Evolutionary conservation across 2,888 invertebrate genomes (phyloP), one percentile per base, ranked within the genome.

Genomic region (Thyatira batis): DNA sequence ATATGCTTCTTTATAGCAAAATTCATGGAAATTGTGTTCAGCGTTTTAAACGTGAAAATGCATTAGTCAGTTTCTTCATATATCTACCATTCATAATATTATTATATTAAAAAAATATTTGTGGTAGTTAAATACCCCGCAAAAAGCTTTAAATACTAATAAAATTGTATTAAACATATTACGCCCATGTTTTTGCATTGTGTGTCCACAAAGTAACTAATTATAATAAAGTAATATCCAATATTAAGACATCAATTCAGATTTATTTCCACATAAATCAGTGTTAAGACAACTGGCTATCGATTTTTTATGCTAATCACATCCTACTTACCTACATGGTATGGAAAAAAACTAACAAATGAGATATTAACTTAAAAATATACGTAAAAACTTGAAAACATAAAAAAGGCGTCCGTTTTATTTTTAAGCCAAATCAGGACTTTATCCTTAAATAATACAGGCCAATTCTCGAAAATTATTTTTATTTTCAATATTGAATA

Each of bases 191-290:
- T 46, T 46, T 8, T 27, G 17, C 27, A 46, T 27, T 27, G 46
- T 46, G 9, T 17, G 27, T 27, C 13, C 57, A 65, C 58, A 54
- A 60, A 57, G 58, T 50, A 53, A 56, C 58, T 62, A 66, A 69
- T 63, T 58, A 60, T 54, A 62, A 60, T 59, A 63, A 67, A 63
- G 17, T 39, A 67, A 67, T 52, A 71, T 69, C 67, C 59, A 67
- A 67, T 69, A 80, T 78, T 60, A 65, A 82, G 81, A 79, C 76
- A 79, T 82, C 73, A 74, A 75, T 67, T 59, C 58, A 64, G 63
- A 81, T 82, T 80, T 81, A 81, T 81, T 69, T 60, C 56, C 61
- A 67, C 65, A 75, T 80, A 77, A 76, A 69, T 76, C 70, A 78
- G 69, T 59, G 62, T 71, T 65, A 59, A 70, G 71, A 72, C 72